Base-by-base conservation (phyloP, 2,797 vertebrate genomes). In the Erethizon dorsatum region DNA sequence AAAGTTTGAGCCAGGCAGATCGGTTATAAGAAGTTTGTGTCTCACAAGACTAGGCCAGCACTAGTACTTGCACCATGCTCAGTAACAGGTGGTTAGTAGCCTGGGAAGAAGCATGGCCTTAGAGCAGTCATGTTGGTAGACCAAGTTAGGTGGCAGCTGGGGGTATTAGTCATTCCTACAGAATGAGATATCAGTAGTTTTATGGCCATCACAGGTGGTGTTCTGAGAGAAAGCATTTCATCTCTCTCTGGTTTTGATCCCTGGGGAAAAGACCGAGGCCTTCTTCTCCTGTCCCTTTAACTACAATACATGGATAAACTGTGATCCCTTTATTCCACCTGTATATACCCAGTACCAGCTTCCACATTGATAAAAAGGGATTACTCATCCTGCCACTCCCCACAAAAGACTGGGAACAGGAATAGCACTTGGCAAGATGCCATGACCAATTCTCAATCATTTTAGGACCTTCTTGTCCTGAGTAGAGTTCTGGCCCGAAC, bases 211-310 rank as follows among this genome's bases (percentile, higher is more conserved):
- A 61, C 24, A 85, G 47, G 22, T 91, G 50, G 69, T 26, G 79
- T 96, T 90, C 82, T 69, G 63, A 52, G 56, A 65, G 41, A 59
- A 90, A 97, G 28, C 31, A 31, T 97, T 88, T 20, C 33, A 65
- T 94, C 11, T 80, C 14, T 91, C 71, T 94, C 84, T 91, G 73
- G 45, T 94, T 95, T 95, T 92, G 45, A 67, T 61, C 52, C 18
- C 31, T n/a, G 77, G 20, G 24, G 59, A 83, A 61, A 85, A 28
- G 28, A 14, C 9, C 85, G 52, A 67, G 41, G 37, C 52, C 45
- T 96, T 96, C n/a, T 94, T 37, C 18, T 24, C 22, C 56, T 57
- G 50, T 57, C 28, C 77, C 15, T 93, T 94, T 88, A 83, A 90
- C 18, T 84, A 63, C 41, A 88, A 56, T 91, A 56, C 57, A 50